phyloP scores from a whole-genome alignment of 2,113 vertebrate species.

The Mionectes macconnelli region DNA sequence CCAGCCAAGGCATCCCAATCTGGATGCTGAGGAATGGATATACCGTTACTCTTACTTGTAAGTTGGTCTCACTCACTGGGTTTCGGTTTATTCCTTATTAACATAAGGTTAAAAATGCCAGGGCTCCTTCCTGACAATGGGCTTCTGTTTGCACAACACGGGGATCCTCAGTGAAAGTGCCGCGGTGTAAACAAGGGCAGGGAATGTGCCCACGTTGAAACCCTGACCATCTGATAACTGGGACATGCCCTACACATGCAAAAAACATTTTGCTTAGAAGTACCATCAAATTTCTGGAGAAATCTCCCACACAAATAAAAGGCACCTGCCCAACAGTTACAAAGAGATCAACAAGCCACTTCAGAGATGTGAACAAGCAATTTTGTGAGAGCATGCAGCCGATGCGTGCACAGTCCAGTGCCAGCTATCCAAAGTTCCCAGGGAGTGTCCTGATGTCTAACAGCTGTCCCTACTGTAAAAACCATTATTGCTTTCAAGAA shows the following conservation, averaged over 20 bases:
- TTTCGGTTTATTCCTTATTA: background rate
- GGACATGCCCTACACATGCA: background rate
- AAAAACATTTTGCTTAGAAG: background rate
- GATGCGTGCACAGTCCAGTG: background rate
- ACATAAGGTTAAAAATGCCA: background rate
- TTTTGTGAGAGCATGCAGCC: background rate
- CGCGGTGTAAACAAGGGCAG: background rate
- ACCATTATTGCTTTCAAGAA: background rate
- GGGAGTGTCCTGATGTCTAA: background rate
- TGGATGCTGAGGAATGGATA: background rate
- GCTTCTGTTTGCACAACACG: background rate
- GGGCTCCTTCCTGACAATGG: background rate
- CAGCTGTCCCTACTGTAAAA: background rate
- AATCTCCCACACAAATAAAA: background rate
- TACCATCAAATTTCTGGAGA: background rate
- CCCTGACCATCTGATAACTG: background rate
- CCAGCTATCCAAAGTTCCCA: background rate
- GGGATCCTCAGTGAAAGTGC: background rate
- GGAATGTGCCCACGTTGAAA: background rate
- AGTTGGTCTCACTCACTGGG: background rate
- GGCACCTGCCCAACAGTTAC: background rate
- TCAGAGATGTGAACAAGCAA: background rate
- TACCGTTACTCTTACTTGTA: too few species aligned
- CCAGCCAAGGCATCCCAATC: background rate
- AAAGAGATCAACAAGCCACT: constrained; percentile 13